phyloP scores from a whole-genome alignment of 1,140 invertebrate genomes.

The Pemphigus obesinymphae region DNA sequence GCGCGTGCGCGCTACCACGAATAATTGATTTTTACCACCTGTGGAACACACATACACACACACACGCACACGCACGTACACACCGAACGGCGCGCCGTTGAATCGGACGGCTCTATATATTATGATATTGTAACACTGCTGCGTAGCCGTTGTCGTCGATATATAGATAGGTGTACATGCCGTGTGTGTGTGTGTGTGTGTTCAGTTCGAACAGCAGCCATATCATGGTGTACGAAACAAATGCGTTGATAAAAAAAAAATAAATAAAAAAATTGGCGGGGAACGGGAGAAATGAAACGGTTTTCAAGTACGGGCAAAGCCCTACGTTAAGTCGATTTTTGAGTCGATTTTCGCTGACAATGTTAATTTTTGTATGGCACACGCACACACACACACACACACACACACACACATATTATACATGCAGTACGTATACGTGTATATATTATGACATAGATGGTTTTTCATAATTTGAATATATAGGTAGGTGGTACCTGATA shows the following conservation, averaged over 20 bases:
- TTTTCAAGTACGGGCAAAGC: no score
- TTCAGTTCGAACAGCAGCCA: no score
- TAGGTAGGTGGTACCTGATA: no score
- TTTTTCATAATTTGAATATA: no score
- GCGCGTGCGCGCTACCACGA: conserved; percentile 33
- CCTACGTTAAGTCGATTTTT: no score
- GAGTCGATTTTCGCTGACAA: no score
- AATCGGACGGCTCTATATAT: neutral
- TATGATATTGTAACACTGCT: neutral
- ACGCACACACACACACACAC: no score
- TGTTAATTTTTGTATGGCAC: no score
- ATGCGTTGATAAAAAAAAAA: neutral
- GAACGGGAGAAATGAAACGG: neutral
- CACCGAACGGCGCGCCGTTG: neutral
- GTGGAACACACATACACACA: conserved; percentile 2
- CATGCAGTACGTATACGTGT: no score
- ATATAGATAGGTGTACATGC: neutral
- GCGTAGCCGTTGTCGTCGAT: neutral
- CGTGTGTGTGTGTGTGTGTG: no score
- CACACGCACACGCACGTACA: neutral
- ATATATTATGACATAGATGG: no score
- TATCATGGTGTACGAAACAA: neutral
- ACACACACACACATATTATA: no score
- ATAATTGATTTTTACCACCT: conserved; percentile 42
- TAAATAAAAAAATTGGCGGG: neutral